Conservation (phyloP, 2,797 vertebrate genomes). For the Centroberyx gerrardi region DNA sequence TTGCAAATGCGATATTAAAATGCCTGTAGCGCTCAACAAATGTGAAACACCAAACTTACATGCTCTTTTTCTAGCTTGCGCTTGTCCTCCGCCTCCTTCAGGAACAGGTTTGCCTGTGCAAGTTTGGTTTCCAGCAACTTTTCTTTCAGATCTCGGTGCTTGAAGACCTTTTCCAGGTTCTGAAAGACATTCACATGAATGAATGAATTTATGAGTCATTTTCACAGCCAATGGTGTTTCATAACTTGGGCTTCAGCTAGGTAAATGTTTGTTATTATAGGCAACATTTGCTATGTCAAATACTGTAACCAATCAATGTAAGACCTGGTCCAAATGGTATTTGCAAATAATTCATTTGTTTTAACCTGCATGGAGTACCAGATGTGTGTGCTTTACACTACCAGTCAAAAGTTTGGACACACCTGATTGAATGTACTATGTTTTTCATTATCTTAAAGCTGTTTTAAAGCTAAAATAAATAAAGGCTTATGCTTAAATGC, state of each 20-base stretch:
- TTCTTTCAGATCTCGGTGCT: conserved; percentile 97
- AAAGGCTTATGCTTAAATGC: too few relatives aligned
- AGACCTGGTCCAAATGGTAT: conserved; percentile 10
- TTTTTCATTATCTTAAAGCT: too few relatives aligned
- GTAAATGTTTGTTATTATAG: conserved; percentile 11
- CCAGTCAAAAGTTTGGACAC: too few relatives aligned
- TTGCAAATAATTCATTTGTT: too few relatives aligned
- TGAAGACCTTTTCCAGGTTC: conserved; percentile 99
- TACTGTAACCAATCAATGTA: conserved; percentile 54
- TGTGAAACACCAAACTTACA: conserved; percentile 76
- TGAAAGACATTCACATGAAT: conserved; percentile 63
- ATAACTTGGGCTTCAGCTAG: conserved; percentile 38
- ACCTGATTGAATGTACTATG: too few relatives aligned
- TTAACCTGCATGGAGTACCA: too few relatives aligned
- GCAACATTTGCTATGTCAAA: conserved; percentile 19
- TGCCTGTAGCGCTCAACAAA: background rate
- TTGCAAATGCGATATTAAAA: conserved; percentile 19
- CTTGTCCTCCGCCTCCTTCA: conserved; percentile 92
- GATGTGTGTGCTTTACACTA: too few relatives aligned
- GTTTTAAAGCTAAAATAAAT: too few relatives aligned
- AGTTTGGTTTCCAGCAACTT: conserved; percentile 97
- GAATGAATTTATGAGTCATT: conserved; percentile 59
- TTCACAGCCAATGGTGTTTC: conserved; percentile 40
- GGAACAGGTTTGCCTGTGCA: conserved; percentile 91
- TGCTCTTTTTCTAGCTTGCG: conserved; percentile 94